Evolutionary conservation across 2,888 invertebrate species (phyloP), one percentile per base, ranked within the genome.

Genomic region (Adelognathus sp.): DNA sequence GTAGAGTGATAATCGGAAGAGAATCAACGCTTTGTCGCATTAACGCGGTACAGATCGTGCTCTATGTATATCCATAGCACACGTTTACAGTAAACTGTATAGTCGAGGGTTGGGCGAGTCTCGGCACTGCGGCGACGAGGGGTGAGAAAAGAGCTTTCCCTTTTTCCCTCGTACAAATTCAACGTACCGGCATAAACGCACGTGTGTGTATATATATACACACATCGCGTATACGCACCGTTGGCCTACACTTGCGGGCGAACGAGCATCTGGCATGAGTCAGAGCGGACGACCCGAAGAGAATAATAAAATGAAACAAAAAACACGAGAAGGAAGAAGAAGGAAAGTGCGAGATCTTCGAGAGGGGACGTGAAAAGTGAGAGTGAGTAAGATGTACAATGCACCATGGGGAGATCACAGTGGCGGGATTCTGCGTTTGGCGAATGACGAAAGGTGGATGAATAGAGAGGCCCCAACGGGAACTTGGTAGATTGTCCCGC

Each of bases 251-350:
- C 77, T 80, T 77, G 75, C 67, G 77, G 44, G 73, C 50, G 63
- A 56, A 54, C 58, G 75, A 84, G 82, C 86, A 86, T 86, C 85
- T 86, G 86, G 84, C 84, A 82, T 85, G 85, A 86, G 83, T 86
- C 86, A 85, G 79, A 81, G 58, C 72, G 73, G 80, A 79, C 82
- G 76, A 84, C 77, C 76, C 66, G 52, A 39, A 64, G 56, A 41
- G 76, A 73, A 64, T 70, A 33, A 41, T 46, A 31, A 60, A 72
- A 63, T 73, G 66, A 50, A 64, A 72, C 70, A 64, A 71, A 80
- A 11, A 56, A 33, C 14, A n/a, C n/a, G 24, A 72, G 29, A 46
- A 27, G 21, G 24, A 33, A n/a, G 31, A 61, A 24, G 46, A 50
- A 63, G 63, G 58, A 60, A 58, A 41, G 58, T 50, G 70, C 29